phyloP scores from a whole-genome alignment of 2,113 vertebrate genomes.

The Chaetorhynchus papuensis region DNA sequence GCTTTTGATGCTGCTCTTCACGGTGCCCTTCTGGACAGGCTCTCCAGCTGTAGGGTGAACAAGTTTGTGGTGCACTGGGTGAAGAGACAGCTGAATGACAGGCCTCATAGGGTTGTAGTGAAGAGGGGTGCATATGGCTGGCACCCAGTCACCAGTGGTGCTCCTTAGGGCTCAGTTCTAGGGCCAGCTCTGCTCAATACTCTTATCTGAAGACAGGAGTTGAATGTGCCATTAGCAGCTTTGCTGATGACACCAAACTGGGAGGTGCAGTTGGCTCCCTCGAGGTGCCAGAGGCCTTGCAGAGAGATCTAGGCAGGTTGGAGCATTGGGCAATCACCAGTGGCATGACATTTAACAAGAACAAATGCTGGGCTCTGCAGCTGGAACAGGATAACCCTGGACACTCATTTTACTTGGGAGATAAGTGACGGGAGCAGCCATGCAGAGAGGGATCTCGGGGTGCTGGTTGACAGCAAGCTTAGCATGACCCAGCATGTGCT shows the following conservation, averaged over 20 bases:
- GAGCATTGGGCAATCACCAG: not conserved
- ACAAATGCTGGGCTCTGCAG: not conserved
- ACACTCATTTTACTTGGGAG: not conserved
- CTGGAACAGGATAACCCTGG: not conserved
- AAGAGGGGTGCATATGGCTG: not conserved
- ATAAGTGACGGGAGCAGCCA: not conserved
- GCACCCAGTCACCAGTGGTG: accelerated
- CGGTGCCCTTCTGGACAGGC: not conserved
- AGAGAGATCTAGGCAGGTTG: not conserved
- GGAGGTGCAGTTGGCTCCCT: not conserved
- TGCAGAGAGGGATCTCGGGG: not conserved
- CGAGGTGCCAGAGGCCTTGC: too few species aligned
- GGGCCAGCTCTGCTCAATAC: not conserved
- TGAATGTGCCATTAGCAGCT: not conserved
- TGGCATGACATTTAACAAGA: not conserved
- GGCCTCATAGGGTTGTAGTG: not conserved
- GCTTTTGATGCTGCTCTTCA: not conserved
- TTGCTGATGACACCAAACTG: not conserved
- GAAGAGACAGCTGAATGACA: not conserved
- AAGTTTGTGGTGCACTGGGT: not conserved
- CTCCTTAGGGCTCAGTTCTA: not conserved
- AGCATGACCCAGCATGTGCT: not conserved
- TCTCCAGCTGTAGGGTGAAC: not conserved
- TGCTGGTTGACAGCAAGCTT: not conserved
- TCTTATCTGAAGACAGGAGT: too few species aligned